phyloP scores from a whole-genome alignment of 2,113 vertebrate species.

The Sarotherodon lohbergeri region DNA sequence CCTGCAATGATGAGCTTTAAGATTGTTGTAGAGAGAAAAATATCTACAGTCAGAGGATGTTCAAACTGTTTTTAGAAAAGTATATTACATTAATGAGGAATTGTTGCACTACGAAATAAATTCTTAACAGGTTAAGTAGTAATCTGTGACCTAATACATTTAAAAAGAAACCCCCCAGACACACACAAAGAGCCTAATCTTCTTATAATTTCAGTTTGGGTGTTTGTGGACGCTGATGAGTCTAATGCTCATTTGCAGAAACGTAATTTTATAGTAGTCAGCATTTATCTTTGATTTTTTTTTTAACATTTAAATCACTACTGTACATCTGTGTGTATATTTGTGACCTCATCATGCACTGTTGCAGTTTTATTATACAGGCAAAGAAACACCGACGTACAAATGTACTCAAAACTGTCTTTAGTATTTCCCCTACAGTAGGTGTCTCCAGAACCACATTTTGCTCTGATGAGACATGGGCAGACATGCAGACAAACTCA shows the following conservation, averaged over 20 bases:
- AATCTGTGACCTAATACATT: not conserved
- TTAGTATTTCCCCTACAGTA: not conserved
- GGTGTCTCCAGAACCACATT: not conserved
- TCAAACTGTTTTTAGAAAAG: not conserved
- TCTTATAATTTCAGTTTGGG: not conserved
- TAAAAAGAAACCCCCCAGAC: not conserved
- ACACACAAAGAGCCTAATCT: not conserved
- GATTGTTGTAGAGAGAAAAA: not conserved
- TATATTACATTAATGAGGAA: not conserved
- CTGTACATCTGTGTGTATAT: not conserved
- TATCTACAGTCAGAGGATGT: not conserved
- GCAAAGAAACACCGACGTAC: not conserved
- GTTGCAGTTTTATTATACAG: not conserved
- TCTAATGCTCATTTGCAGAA: not conserved
- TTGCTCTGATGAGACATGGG: not conserved
- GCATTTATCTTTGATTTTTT: not conserved
- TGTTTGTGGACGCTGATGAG: not conserved
- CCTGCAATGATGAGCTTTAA: not conserved
- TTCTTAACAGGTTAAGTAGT: not conserved
- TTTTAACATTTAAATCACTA: not conserved
- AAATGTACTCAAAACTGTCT: not conserved
- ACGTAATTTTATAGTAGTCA: not conserved
- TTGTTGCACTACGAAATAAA: not conserved
- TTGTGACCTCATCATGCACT: not conserved
- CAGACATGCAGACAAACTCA: not conserved